phyloP scores from a whole-genome alignment of 2,888 invertebrate genomes.

The Drosophila silvestris region DNA sequence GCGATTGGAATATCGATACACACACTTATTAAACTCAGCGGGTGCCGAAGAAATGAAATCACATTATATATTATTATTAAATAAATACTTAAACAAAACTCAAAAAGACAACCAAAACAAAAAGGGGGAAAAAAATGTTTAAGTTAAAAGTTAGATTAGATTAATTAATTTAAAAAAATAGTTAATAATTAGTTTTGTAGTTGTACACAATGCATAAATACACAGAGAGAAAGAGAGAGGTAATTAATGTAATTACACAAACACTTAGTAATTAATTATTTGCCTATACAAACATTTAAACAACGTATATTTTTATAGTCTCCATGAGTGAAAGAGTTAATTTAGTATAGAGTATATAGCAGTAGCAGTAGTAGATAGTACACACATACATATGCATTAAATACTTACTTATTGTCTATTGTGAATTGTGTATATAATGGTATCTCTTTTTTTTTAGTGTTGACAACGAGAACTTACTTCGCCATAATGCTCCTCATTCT shows the following conservation, averaged over 20 bases:
- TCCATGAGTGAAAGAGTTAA: neutral
- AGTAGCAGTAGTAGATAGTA: neutral
- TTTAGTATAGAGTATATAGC: neutral
- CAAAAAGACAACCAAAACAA: neutral
- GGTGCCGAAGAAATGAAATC: neutral
- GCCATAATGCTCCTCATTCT: conserved; percentile 99
- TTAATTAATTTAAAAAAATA: neutral
- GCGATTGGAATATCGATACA: neutral
- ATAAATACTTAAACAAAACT: neutral
- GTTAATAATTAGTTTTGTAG: neutral
- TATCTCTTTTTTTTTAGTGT: neutral
- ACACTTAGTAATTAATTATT: conserved; percentile 2
- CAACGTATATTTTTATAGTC: conserved; percentile 10
- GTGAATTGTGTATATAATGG: neutral
- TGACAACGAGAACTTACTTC: conserved; percentile 90
- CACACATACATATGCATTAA: neutral
- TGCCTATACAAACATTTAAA: conserved; percentile 30
- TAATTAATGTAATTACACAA: conserved; percentile 3
- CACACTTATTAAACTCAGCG: neutral
- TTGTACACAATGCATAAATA: neutral
- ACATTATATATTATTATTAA: neutral
- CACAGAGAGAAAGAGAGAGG: neutral
- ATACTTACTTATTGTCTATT: conserved; percentile 23
- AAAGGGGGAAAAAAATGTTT: neutral
- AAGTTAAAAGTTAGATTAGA: neutral